A percentile compares a stretch with the other conserved stretches of the same genome.
Conservation (phyloP, 2,797 vertebrate genomes). For the Psittacula echo region DNA sequence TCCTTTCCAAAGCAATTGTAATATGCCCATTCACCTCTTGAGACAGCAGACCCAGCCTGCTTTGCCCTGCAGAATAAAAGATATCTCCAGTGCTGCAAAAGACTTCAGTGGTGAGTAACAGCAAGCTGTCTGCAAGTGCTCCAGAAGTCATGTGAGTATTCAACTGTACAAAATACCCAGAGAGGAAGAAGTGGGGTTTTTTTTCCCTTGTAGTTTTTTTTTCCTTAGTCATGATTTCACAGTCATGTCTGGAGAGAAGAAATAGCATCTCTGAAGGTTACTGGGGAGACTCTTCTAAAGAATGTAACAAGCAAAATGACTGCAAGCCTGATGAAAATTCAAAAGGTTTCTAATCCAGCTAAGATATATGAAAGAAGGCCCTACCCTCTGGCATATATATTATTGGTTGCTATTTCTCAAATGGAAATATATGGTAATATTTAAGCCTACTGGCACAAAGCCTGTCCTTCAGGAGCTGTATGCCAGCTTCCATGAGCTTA, state of each 20-base stretch:
- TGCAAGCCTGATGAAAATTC: conserved; percentile 35
- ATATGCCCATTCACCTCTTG: background rate
- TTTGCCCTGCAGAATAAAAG: background rate
- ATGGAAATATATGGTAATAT: background rate
- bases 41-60: background rate
- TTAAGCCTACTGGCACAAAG: background rate
- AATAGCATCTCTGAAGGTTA: conserved; percentile 6
- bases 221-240: conserved; percentile 4
- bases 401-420: background rate
- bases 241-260: background rate
- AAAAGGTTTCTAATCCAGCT: background rate
- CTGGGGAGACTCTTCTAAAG: background rate
- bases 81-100: background rate
- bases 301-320: background rate
- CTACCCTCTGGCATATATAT: background rate
- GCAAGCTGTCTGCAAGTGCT: background rate
- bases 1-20: background rate
- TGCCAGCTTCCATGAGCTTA: background rate
- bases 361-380: background rate
- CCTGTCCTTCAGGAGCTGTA: background rate
- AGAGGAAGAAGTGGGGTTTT: background rate
- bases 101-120: background rate
- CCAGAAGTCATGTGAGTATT: background rate
- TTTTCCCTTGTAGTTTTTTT: background rate
- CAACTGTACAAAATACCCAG: background rate